Percentiles rank a stretch among this genome's conserved stretches.
phyloP scores from a whole-genome alignment of 2,113 vertebrate species.

The Chelonoidis abingdonii region DNA sequence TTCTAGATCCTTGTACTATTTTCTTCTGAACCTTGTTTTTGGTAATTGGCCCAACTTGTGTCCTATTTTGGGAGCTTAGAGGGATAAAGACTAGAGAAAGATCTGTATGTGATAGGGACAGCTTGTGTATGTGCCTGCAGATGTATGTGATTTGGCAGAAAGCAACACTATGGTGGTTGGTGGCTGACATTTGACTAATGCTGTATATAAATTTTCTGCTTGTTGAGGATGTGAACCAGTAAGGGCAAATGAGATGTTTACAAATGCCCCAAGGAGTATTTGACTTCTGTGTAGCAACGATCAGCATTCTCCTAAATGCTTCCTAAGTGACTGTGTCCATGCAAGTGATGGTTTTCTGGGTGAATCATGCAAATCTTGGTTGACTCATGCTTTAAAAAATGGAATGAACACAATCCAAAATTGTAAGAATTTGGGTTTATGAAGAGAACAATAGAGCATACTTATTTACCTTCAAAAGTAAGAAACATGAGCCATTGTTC shows the following conservation, averaged over 20 bases:
- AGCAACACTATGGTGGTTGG: slow-evolving; percentile 23
- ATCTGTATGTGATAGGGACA: slow-evolving; percentile 64
- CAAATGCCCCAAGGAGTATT: background rate
- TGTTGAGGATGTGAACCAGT: background rate
- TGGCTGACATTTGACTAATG: slow-evolving; percentile 25
- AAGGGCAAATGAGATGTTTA: background rate
- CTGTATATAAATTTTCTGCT: background rate
- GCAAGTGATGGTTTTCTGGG: slow-evolving; percentile 22
- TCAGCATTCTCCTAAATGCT: slow-evolving; percentile 1
- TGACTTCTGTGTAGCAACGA: background rate
- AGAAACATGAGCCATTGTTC: slow-evolving; percentile 19
- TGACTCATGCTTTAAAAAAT: slow-evolving; percentile 53
- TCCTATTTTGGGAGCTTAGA: slow-evolving; percentile 52
- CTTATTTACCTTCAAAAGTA: slow-evolving; percentile 51
- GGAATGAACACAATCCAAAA: slow-evolving; percentile 44
- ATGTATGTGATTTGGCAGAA: slow-evolving; percentile 51
- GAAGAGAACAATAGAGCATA: slow-evolving; percentile 37
- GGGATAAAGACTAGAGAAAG: slow-evolving; percentile 28
- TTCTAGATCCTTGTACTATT: slow-evolving; percentile 35
- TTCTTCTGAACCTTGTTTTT: slow-evolving; percentile 44
- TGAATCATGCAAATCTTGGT: slow-evolving; percentile 56
- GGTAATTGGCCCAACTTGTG: slow-evolving; percentile 55
- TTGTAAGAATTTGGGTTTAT: slow-evolving; percentile 42
- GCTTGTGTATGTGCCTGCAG: slow-evolving; percentile 52
- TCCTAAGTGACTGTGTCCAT: slow-evolving; percentile 30